Evolutionary conservation across 1,140 invertebrate genomes (phyloP).

Genomic region (Ceratitis capitata): DNA sequence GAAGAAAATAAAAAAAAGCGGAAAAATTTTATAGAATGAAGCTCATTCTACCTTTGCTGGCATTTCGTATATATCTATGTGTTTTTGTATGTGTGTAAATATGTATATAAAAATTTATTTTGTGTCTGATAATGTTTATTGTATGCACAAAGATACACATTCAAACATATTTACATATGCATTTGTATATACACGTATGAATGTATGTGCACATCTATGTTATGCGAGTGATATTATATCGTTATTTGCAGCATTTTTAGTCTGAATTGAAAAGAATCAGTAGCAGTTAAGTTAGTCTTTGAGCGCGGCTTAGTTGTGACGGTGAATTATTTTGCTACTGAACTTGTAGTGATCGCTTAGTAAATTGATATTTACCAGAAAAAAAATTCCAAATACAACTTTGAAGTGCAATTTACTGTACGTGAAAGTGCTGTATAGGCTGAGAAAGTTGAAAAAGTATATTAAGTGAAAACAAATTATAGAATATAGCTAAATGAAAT

Average conservation of each 20-base stretch:
- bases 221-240: too few species aligned
- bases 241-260: slow-evolving; percentile 16
- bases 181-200: background rate
- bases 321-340: slow-evolving; percentile 12
- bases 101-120: background rate
- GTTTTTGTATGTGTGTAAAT: background rate
- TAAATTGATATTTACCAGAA: background rate
- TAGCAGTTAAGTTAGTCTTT: slow-evolving; percentile 41
- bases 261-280: slow-evolving; percentile 39
- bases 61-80: background rate
- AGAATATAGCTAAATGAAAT: background rate
- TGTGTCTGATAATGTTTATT: background rate
- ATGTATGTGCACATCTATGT: too few species aligned
- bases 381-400: background rate
- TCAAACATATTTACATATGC: background rate
- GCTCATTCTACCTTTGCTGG: background rate
- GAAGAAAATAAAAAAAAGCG: background rate
- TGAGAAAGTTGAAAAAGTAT: background rate
- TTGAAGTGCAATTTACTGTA: background rate
- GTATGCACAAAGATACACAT: background rate
- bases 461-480: background rate
- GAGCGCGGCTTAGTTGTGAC: slow-evolving; percentile 42
- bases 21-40: too few species aligned
- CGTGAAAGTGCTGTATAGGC: background rate
- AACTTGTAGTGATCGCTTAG: slow-evolving; percentile 8